These are phyloP conservation scores for Corapipo altera DNA, from an alignment of 2,113 vertebrate genomes.

Conservation along the genomic window DNA sequence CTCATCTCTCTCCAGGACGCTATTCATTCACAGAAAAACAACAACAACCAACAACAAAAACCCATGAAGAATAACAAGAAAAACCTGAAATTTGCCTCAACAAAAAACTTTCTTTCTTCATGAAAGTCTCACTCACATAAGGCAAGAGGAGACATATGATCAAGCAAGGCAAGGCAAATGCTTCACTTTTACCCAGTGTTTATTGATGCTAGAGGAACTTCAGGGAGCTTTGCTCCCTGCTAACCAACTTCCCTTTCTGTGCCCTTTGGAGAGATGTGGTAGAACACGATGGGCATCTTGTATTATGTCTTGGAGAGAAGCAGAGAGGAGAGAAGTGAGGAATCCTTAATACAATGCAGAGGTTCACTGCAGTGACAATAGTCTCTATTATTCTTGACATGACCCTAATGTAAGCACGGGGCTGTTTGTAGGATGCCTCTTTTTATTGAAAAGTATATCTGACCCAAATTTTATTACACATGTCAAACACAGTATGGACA, in stretches of 20 bases:
- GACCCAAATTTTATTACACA: conserved; percentile 52
- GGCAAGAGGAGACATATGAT: background rate
- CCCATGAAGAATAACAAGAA: background rate
- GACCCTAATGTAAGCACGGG: background rate
- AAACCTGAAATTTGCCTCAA: background rate
- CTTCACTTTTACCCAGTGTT: background rate
- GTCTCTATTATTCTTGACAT: conserved; percentile 39
- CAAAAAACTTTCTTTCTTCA: background rate
- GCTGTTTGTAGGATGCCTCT: conserved; percentile 6
- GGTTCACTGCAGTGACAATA: conserved; percentile 20
- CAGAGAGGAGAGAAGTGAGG: background rate
- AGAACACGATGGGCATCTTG: background rate
- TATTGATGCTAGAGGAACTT: background rate
- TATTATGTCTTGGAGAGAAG: background rate
- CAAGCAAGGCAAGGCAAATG: background rate
- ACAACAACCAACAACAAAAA: too few relatives aligned
- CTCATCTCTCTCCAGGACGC: background rate
- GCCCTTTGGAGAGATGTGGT: background rate
- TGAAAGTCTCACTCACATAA: background rate
- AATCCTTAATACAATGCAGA: conserved; percentile 6
- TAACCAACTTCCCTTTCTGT: background rate
- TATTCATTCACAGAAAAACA: background rate
- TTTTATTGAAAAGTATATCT: conserved; percentile 47
- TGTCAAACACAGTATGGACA: conserved; percentile 46
- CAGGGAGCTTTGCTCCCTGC: background rate